Evolutionary conservation across 2,888 invertebrate genomes (phyloP), one percentile per base, ranked within the genome.

Genomic region (Orthosia gracilis): DNA sequence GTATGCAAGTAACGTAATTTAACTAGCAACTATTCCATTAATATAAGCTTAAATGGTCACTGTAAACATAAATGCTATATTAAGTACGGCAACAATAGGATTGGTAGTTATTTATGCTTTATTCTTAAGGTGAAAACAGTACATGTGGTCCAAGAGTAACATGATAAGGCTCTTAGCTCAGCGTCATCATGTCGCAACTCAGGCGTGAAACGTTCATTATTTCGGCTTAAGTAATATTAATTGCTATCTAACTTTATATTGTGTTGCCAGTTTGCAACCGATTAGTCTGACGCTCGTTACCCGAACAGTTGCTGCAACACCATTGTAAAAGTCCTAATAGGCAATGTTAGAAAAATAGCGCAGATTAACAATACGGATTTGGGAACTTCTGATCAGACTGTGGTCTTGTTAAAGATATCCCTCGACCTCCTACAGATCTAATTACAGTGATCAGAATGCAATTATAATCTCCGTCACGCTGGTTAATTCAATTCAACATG

Each of bases 141-240:
- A 82, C 70, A 76, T 71, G 77, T 75, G 73, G 76, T 78, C 73
- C 61, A 65, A 76, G 57, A 76, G 84, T 80, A 83, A 88, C 67
- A 61, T 61, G 86, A 85, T 85, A 85, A 61, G 73, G 70, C 68
- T 85, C 84, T 76, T 4, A 61, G 47, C 83, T 81, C 68, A 71
- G 78, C 84, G 47, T 81, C 83, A 73, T 82, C 88, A 82, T 91
- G 91, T 87, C 79, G 91, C 87, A 94, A 94, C 89, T 90, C 87
- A 89, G 78, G 89, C 92, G 91, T 92, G 90, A 93, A 93, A 90
- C 91, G 85, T 89, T 92, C 91, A 93, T 94, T 94, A 93, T 93
- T 92, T 88, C 82, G 78, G 84, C 89, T 93, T 94, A 95, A 94
- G 94, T 94, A 94, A 94, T 94, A 94, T 94, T 94, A 95, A 95